Evolutionary conservation across 1,140 invertebrate species (phyloP).

Genomic region (Asobara japonica): DNA sequence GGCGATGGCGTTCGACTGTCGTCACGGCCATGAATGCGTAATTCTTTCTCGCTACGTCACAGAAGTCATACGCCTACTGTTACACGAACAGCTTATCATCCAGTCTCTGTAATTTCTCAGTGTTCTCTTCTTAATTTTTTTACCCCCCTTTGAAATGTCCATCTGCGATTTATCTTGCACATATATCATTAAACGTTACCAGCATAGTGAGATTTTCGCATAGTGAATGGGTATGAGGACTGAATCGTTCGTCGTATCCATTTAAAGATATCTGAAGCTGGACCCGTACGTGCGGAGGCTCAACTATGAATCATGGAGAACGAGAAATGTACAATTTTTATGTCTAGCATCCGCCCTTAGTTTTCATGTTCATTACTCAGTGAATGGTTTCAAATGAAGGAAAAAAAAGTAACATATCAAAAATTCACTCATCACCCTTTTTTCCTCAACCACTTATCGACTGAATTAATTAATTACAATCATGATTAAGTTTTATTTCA

Average conservation of each 20-base stretch:
- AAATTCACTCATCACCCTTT: no score
- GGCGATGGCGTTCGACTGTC: conserved; percentile 32
- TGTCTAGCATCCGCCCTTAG: not conserved
- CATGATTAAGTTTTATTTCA: no score
- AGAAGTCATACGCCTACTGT: conserved; percentile 18
- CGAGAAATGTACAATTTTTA: conserved; percentile 2
- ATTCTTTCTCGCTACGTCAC: conserved; percentile 26
- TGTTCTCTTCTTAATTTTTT: not conserved
- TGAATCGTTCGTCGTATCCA: conserved; percentile 15
- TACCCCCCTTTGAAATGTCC: not conserved
- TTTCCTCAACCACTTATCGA: no score
- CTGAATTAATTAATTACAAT: no score
- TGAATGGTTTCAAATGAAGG: not conserved
- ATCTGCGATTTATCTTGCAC: not conserved
- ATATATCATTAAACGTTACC: not conserved
- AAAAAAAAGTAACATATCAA: no score
- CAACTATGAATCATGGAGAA: conserved; percentile 2
- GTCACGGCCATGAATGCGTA: conserved; percentile 33
- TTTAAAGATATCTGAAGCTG: conserved; percentile 26
- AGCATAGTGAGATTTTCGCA: not conserved
- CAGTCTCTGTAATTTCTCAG: not conserved
- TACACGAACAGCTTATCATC: not conserved
- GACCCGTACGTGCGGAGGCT: conserved; percentile 22
- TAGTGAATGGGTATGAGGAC: not conserved
- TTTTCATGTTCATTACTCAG: not conserved